Base-by-base conservation (phyloP, 2,888 invertebrate genomes). In the Athripsodes cinereus region DNA sequence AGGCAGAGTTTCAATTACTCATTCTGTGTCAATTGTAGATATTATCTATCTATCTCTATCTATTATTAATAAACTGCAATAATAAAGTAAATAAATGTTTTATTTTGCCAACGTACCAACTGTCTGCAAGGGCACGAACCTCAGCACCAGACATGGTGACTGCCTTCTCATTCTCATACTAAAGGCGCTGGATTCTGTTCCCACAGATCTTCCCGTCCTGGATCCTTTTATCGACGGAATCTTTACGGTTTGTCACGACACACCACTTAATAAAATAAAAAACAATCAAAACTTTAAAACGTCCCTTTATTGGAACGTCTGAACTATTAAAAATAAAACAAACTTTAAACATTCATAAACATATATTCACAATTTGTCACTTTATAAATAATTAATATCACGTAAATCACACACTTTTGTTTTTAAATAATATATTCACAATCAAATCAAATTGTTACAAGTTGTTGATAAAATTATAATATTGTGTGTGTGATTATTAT, bases 121-220 rank as follows among this genome's bases (percentile, higher is more conserved):
- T 44, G 59, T 10, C 22, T 59, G 76, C 61, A 81, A 68, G 19
- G 84, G 83, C 70, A 80, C 78, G 67, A 83, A 81, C 68, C 81
- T 75, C 58, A 85, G 74, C 65, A 84, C 81, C 66, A 85, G 76
- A 71, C 83, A 84, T 66, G 82, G 81, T 65, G 82, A 81, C 70
- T 82, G 81, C 72, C 83, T 78, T 75, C 83, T 85, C 69, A 84
- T 80, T 75, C 84, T 80, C 84, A 84, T 84, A 70, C 74, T 74
- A 70, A 71, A 51, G 40, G 58, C 51, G 55, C 50, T 48, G 40
- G 55, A 59, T 22, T 65, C 62, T 44, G 55, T 53, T 10, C 55
- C 56, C 49, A 26, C 55, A 20, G 62, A 62, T 59, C 59, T 64
- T 35, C 35, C 61, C 59, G 61, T 46, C 51, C 64, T 58, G 31